Percentiles rank a stretch among this genome's conserved stretches.
phyloP scores from a whole-genome alignment of 2,797 vertebrate species.

The Pseudochromis fuscus region DNA sequence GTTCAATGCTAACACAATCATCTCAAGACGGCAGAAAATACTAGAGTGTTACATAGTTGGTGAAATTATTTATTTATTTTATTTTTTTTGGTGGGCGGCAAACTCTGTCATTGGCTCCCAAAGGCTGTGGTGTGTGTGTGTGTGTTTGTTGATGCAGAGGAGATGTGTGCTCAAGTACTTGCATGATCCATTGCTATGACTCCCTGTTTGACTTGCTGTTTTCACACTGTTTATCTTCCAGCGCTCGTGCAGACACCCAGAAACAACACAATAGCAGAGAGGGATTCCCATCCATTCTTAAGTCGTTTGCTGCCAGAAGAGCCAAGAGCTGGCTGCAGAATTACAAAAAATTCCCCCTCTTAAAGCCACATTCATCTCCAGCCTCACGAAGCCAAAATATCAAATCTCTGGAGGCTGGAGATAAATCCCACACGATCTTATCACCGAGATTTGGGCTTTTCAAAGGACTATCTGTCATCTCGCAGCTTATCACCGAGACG shows the following conservation, averaged over 20 bases:
- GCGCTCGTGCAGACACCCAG: slow-evolving; percentile 13
- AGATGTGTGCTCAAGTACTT: slow-evolving; percentile 9
- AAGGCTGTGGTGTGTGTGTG: slow-evolving; percentile 11
- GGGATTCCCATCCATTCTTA: slow-evolving; percentile 40
- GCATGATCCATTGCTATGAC: slow-evolving; percentile 33
- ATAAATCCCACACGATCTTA: slow-evolving; percentile 56
- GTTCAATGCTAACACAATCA: slow-evolving; percentile 40
- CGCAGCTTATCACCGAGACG: slow-evolving; percentile 41
- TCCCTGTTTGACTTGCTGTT: slow-evolving; percentile 39
- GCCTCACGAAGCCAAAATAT: slow-evolving; percentile 48
- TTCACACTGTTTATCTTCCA: slow-evolving; percentile 48
- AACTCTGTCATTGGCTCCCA: slow-evolving; percentile 20
- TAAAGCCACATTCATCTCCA: slow-evolving; percentile 37
- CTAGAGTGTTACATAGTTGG: neutral
- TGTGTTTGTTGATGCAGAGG: slow-evolving; percentile 39
- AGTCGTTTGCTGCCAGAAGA: slow-evolving; percentile 27
- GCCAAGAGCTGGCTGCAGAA: slow-evolving; percentile 34
- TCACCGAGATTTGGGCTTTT: slow-evolving; percentile 46
- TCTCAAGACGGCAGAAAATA: slow-evolving; percentile 9
- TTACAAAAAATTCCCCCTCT: slow-evolving; percentile 28
- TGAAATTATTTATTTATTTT: neutral
- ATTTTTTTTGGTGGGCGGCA: slow-evolving; percentile 10
- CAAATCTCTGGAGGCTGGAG: slow-evolving; percentile 39
- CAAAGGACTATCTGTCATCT: slow-evolving; percentile 49
- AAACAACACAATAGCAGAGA: slow-evolving; percentile 33